Base-by-base conservation (phyloP, 2,888 invertebrate genomes). In the Nomada fabriciana region DNA sequence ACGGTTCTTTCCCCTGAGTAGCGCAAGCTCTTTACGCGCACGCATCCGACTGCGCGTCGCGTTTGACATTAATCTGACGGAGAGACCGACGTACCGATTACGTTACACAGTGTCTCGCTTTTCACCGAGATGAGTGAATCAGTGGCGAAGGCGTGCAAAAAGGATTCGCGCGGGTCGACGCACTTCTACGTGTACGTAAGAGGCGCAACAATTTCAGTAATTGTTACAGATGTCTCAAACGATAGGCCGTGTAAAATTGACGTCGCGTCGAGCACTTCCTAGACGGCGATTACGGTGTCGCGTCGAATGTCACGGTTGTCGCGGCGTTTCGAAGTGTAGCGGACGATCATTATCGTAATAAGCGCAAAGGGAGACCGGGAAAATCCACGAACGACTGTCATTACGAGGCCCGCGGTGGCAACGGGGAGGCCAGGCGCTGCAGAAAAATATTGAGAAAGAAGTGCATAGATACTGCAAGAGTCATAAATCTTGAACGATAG, bases 1-100 rank as follows among this genome's bases (percentile, higher is more conserved):
- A 92, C 87, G 90, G 79, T 73, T 82, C 67, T 76, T 74, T 80
- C 65, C 47, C 47, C 55, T 61, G 18, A 80, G 52, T 47, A 69
- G 18, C 55, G 47, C 70, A 15, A 13, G n/a, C 60, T 73, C 78
- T 82, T 86, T 79, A 83, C 76, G 75, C 73, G 61, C 73, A 80
- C 63, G 69, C 76, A 64, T 76, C 69, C 83, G 52, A 76, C 70
- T 82, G 78, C 79, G 82, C 76, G 80, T 76, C 72, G 83, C 71
- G 79, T 76, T 80, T 77, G 78, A 71, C 83, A 75, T 88, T 80
- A 81, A 84, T 83, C 72, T 65, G 29, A 50, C 73, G 69, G n/a
- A 59, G 18, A 50, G 15, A 0, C 15, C 20, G 2, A 18, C 43
- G 52, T 18, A 42, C 42, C 20, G 47, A 47, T 13, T 55, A 57